phyloP scores from a whole-genome alignment of 2,797 vertebrate species.

The Iguana delicatissima region DNA sequence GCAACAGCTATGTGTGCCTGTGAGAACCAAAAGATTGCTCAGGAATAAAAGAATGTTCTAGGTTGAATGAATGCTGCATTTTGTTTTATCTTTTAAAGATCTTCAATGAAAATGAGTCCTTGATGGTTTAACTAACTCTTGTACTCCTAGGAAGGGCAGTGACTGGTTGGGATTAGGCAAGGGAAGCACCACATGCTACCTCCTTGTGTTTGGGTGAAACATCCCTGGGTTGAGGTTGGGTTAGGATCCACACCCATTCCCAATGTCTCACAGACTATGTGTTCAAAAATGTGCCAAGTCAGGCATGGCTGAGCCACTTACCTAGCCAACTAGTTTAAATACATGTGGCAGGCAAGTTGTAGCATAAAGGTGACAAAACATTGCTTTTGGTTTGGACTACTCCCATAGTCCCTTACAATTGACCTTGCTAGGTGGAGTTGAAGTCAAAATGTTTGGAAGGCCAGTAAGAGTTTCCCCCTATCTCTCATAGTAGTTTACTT shows the following conservation, averaged over 20 bases:
- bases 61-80: background rate
- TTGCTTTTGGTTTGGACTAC: no score
- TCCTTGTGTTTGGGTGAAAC: background rate
- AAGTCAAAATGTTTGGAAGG: no score
- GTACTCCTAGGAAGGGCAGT: background rate
- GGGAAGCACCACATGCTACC: background rate
- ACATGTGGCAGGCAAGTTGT: no score
- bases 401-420: no score
- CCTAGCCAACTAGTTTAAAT: background rate
- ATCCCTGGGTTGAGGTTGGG: background rate
- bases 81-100: background rate
- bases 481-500: no score
- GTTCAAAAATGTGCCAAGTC: background rate
- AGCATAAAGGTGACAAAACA: no score
- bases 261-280: background rate
- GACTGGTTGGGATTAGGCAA: no score
- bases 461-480: no score
- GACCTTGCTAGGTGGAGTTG: no score
- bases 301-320: background rate
- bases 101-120: background rate
- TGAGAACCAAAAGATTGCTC: background rate
- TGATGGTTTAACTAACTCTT: background rate
- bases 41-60: background rate
- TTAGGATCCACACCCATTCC: background rate
- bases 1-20: background rate